A percentile compares a stretch with the other conserved stretches of the same genome.
Conservation (phyloP, 23 tunicate genomes). For the Clavelina lepadiformis region DNA sequence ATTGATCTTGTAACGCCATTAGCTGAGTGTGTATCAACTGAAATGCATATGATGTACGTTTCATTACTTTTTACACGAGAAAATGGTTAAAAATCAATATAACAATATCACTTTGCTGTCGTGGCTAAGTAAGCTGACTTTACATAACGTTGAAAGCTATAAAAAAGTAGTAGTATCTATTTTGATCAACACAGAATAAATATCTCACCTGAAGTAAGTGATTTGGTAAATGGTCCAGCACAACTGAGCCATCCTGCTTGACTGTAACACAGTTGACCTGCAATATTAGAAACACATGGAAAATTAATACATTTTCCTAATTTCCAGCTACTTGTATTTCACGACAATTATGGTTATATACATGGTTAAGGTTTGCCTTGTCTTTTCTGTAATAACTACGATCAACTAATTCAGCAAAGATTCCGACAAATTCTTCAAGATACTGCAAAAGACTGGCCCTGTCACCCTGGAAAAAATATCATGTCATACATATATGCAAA, state of each 20-base stretch:
- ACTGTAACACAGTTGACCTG: slow-evolving; percentile 13
- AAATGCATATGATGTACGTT: background rate
- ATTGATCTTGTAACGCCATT: slow-evolving; percentile 27
- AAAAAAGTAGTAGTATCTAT: no score
- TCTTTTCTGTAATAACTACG: slow-evolving; percentile 12
- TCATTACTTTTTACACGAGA: no score
- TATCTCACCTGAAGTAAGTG: slow-evolving; percentile 24
- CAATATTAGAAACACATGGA: background rate
- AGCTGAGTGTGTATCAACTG: slow-evolving; percentile 35
- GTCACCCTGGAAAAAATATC: slow-evolving; percentile 33
- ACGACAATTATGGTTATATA: no score
- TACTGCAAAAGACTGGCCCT: slow-evolving; percentile 43
- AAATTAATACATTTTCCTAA: background rate
- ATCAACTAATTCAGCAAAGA: slow-evolving; percentile 32
- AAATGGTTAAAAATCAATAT: no score
- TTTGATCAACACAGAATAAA: no score
- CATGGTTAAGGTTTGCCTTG: background rate
- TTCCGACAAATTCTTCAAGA: slow-evolving; percentile 65
- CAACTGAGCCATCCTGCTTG: slow-evolving; percentile 5
- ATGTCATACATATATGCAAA: background rate
- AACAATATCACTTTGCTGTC: no score
- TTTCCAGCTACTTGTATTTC: background rate
- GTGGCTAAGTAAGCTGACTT: no score
- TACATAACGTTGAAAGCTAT: no score
- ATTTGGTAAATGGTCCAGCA: slow-evolving; percentile 41